Evolutionary conservation across 2,113 vertebrate genomes (phyloP), one percentile per base, ranked within the genome.

Genomic region (Enhydra lutris): DNA sequence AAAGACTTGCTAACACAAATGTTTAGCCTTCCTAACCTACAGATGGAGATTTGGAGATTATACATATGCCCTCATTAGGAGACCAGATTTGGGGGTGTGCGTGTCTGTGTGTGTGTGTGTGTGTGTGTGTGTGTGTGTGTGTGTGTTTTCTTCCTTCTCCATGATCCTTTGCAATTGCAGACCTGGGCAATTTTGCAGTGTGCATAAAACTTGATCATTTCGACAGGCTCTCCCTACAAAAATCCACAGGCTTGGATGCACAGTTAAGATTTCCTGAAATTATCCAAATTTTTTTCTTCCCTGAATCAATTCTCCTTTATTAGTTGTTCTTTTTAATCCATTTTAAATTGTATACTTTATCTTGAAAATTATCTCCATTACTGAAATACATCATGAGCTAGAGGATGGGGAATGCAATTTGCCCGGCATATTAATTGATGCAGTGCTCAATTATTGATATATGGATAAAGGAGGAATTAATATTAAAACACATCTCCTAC

Each of bases 271-370:
- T 91, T 96, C 92, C 83, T 71, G 78, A 95, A 73, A 91, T 47
- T 94, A 80, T 15, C 29, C 63, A 34, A 85, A 84, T 47, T 80
- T 84, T 4, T 65, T 86, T 5, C 24, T 78, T 90, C 65, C 80
- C 21, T n/a, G 93, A 97, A 95, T 84, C 8, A 1, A 95, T 96
- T 84, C 89, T 73, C 71, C 67, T 52, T 52, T 92, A 94, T 96
- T 88, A 97, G 96, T 95, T 98, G 97, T 98, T 84, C 80, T 97
- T 96, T 97, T 59, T 61, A 98, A 97, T n/a, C 91, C 82, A 96
- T 95, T 96, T 94, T 86, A 97, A 88, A 96, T 23, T 96, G 87
- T 69, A 65, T 50, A 90, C 73, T 39, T 98, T 79, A 94, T 96
- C 90, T 95, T 92, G 94, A 96, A 96, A 98, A 97, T 97, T 42